Conservation (phyloP, 2,113 vertebrate genomes). For the Poicephalus gulielmi region DNA sequence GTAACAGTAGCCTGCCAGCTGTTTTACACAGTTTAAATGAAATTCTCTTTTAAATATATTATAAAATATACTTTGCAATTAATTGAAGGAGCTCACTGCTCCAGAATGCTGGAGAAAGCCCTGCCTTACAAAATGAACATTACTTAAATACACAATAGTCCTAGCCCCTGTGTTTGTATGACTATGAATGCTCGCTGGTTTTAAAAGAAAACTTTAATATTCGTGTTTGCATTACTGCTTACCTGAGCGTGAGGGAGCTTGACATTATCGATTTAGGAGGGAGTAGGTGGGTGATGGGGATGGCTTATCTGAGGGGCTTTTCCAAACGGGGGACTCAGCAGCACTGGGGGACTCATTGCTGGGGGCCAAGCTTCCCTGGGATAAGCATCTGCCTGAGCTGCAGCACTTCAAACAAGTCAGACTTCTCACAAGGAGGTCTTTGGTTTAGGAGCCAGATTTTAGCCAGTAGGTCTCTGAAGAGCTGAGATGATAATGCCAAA, state of each 20-base stretch:
- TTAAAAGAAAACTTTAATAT: background rate
- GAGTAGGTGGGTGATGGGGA: background rate
- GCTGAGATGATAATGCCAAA: background rate
- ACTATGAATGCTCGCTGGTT: background rate
- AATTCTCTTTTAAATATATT: background rate
- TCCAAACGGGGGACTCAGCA: rapidly evolving
- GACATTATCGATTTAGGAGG: background rate
- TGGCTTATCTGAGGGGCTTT: background rate
- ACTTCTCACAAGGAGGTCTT: background rate
- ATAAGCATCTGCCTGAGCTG: background rate
- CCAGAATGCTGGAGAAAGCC: background rate
- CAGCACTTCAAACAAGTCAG: background rate
- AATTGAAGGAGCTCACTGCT: background rate
- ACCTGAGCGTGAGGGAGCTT: background rate
- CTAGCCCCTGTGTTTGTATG: background rate
- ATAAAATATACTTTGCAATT: background rate
- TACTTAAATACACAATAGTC: background rate
- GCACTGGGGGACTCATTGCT: background rate
- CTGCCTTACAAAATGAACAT: background rate
- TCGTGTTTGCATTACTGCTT: background rate
- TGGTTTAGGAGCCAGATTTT: background rate
- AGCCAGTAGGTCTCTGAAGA: background rate
- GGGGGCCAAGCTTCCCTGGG: background rate
- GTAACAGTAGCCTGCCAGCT: background rate
- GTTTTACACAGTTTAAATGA: background rate